Evolutionary conservation across 2,888 invertebrate genomes (phyloP).

Genomic region (Cataglyphis altisquamis): DNA sequence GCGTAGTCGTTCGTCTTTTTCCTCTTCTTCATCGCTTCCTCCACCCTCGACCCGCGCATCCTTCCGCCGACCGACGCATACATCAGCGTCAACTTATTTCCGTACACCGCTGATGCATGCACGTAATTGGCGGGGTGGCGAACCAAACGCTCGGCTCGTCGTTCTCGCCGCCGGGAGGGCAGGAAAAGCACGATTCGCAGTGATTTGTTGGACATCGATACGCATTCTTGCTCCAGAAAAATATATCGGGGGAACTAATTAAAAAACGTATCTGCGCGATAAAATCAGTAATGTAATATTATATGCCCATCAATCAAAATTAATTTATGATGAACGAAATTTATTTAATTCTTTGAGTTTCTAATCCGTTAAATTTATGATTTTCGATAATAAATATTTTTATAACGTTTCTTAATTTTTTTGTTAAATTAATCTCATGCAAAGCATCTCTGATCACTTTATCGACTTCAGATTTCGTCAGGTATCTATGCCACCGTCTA

Average conservation of each 20-base stretch:
- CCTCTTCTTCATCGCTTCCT: constrained; percentile 47
- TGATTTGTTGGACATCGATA: constrained; percentile 50
- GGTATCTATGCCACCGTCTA: background rate
- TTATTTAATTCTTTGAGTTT: background rate
- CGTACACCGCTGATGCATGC: constrained; percentile 81
- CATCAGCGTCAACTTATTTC: constrained; percentile 84
- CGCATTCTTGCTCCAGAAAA: constrained; percentile 29
- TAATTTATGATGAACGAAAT: background rate
- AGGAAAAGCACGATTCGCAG: constrained; percentile 11
- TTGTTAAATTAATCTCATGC: background rate
- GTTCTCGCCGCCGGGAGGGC: background rate
- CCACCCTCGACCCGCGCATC: constrained; percentile 63
- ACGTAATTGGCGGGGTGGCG: constrained; percentile 82
- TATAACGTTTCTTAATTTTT: background rate
- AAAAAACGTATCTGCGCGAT: background rate
- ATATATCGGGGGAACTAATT: background rate
- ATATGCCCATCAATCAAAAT: background rate
- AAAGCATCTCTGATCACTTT: background rate
- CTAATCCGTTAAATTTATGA: background rate
- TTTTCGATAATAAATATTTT: background rate
- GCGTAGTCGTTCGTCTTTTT: constrained; percentile 74
- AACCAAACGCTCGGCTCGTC: constrained; percentile 54
- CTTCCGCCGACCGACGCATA: constrained; percentile 77
- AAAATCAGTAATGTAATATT: background rate
- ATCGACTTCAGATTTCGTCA: background rate